These are phyloP conservation scores for Andricus curvator DNA, from an alignment of 2,888 invertebrate genomes.

Conservation along the genomic window DNA sequence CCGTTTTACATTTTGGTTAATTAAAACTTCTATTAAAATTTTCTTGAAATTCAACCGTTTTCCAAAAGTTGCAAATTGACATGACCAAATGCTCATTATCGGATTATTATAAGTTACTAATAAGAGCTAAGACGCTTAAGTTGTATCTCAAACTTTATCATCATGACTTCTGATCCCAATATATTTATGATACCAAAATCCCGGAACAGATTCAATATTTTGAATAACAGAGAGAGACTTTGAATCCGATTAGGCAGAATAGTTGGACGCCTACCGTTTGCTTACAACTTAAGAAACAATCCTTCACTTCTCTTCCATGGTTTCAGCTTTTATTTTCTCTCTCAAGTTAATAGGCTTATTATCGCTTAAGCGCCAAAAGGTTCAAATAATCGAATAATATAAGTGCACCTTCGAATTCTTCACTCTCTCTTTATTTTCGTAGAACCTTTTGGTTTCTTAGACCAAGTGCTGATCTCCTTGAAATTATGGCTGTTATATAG, in stretches of 20 bases:
- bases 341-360: neutral
- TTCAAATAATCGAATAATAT: too few species aligned
- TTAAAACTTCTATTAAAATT: too few species aligned
- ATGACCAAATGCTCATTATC: too few species aligned
- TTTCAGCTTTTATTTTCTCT: neutral
- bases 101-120: too few species aligned
- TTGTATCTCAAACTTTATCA: too few species aligned
- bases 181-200: slow-evolving; percentile 16
- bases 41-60: too few species aligned
- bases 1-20: too few species aligned
- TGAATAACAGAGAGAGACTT: slow-evolving; percentile 1
- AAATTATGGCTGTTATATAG: neutral
- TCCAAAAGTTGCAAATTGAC: too few species aligned
- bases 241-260: neutral
- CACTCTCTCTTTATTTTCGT: neutral
- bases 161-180: neutral
- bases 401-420: too few species aligned
- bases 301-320: neutral
- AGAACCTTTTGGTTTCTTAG: neutral
- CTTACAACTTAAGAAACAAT: neutral
- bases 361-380: neutral
- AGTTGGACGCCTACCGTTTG: neutral
- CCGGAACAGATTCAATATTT: slow-evolving; percentile 4
- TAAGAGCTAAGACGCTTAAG: too few species aligned
- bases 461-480: neutral